Percentiles rank a stretch among this genome's conserved stretches.
phyloP scores from a whole-genome alignment of 1,140 invertebrate genomes.

The Lamellibrachia luymesi region DNA sequence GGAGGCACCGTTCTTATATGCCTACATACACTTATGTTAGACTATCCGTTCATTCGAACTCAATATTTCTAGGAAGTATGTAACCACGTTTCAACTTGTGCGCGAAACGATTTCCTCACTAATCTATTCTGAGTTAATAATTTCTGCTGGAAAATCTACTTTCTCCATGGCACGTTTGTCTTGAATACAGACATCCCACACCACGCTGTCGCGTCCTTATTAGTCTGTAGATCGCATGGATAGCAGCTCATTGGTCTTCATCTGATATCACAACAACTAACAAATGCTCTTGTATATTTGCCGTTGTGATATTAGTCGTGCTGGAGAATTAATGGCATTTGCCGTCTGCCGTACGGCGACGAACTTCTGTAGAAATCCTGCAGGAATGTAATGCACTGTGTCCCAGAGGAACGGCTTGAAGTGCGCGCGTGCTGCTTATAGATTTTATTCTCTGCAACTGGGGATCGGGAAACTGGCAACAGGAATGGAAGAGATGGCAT shows the following conservation, averaged over 20 bases:
- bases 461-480: background rate
- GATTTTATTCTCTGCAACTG: background rate
- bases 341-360: background rate
- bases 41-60: no score
- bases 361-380: background rate
- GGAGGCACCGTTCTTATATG: no score
- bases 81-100: no score
- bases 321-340: background rate
- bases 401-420: background rate
- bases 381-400: background rate
- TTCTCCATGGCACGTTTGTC: no score
- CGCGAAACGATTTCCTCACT: no score
- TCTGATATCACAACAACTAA: background rate
- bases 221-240: background rate
- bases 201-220: background rate
- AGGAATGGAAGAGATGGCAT: background rate
- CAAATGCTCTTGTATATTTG: background rate
- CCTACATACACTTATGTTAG: no score
- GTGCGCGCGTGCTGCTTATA: background rate
- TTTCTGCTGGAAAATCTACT: no score
- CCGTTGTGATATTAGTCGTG: background rate
- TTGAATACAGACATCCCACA: background rate
- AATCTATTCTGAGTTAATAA: no score
- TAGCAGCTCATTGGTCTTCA: background rate
- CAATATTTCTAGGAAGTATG: no score